phyloP scores from a whole-genome alignment of 2,888 invertebrate species.

The Homarus gammarus region DNA sequence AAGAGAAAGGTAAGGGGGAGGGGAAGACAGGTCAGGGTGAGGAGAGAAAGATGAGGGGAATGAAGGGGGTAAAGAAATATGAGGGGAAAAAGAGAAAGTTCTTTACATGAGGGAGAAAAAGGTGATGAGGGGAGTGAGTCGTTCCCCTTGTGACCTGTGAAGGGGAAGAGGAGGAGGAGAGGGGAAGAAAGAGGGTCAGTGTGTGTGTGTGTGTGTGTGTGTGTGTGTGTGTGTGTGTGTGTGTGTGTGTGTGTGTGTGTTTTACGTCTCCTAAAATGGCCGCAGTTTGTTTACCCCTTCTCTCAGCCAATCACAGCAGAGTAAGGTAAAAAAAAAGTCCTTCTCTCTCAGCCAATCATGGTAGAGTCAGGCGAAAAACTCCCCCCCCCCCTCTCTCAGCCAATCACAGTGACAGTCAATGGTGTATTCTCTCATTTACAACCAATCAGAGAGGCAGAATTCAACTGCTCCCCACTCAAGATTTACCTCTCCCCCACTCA shows the following conservation, averaged over 20 bases:
- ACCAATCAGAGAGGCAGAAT: too few relatives aligned
- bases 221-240: slow-evolving; percentile 17
- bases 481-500: not conserved
- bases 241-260: not conserved
- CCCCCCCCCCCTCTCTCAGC: not conserved
- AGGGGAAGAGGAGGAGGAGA: not conserved
- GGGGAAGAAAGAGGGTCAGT: not conserved
- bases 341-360: not conserved
- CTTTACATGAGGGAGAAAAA: not conserved
- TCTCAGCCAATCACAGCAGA: too few relatives aligned
- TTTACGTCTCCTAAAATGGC: not conserved
- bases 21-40: too few relatives aligned
- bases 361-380: not conserved
- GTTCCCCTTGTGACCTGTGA: not conserved
- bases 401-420: not conserved
- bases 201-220: slow-evolving; percentile 21
- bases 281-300: too few relatives aligned
- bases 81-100: too few relatives aligned
- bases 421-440: too few relatives aligned
- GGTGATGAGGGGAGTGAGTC: not conserved
- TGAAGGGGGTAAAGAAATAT: too few relatives aligned
- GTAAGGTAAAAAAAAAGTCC: not conserved
- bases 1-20: too few relatives aligned
- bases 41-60: not conserved
- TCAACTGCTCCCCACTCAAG: too few relatives aligned